These are phyloP conservation scores for Mustelus asterias DNA, from an alignment of 2,113 vertebrate species.

Conservation along the genomic window DNA sequence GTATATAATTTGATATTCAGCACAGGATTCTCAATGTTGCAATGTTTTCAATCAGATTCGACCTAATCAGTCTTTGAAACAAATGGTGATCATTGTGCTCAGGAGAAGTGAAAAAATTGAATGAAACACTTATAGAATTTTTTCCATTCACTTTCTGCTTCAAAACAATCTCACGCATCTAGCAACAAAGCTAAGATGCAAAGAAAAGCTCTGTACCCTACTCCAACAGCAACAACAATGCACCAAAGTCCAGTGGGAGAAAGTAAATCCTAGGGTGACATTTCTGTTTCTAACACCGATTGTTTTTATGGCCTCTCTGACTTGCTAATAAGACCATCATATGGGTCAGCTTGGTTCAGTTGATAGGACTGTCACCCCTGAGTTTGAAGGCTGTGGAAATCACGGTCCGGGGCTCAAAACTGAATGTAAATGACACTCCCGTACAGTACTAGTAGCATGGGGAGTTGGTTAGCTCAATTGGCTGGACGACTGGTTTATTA, in stretches of 20 bases:
- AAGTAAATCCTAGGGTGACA: background rate
- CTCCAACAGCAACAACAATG: background rate
- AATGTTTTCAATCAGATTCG: background rate
- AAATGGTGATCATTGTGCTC: background rate
- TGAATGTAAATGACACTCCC: background rate
- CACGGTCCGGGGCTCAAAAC: background rate
- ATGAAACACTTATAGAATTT: background rate
- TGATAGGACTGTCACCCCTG: background rate
- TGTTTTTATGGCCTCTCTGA: background rate
- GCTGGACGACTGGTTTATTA: too few species aligned
- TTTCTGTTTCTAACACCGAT: background rate
- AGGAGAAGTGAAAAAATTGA: background rate
- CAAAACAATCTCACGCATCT: background rate
- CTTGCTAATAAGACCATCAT: background rate
- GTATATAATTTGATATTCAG: background rate
- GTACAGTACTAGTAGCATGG: background rate
- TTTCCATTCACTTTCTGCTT: background rate
- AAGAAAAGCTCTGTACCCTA: background rate
- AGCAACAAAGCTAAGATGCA: background rate
- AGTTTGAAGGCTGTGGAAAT: background rate
- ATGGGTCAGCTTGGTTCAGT: background rate
- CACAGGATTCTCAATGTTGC: background rate
- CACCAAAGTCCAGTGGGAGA: background rate
- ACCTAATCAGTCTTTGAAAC: background rate
- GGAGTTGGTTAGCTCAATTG: too few species aligned